A percentile compares a stretch with the other conserved stretches of the same genome.
These are phyloP conservation scores for Turdus rufiventris DNA, from an alignment of 2,113 vertebrate species.

Conservation along the genomic window DNA sequence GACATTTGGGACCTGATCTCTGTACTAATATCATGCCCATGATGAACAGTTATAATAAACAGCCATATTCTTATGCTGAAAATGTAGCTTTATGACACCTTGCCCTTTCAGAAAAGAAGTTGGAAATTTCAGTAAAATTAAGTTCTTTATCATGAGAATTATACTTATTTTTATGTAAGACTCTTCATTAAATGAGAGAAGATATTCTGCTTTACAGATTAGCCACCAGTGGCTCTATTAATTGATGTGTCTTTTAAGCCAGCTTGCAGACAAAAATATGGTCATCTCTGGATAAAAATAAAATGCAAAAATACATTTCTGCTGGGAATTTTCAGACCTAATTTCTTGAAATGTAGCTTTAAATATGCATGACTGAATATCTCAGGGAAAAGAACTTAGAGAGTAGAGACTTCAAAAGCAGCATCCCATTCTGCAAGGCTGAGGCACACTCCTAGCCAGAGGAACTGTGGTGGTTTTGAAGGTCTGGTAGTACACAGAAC, in stretches of 20 bases:
- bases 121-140: not conserved
- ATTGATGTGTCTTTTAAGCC: not conserved
- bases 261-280: not conserved
- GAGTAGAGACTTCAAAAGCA: not conserved
- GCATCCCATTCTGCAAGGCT: not conserved
- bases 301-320: conserved; percentile 1
- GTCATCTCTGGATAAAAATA: conserved; percentile 23
- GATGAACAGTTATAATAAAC: not conserved
- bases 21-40: not conserved
- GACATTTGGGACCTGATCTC: not conserved
- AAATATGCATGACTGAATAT: conserved; percentile 28
- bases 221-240: conserved; percentile 4
- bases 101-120: not conserved
- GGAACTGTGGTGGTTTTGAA: not conserved
- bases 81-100: not conserved
- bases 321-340: conserved; percentile 44
- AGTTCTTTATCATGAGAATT: not conserved
- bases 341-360: conserved; percentile 18
- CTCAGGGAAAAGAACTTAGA: not conserved
- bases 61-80: not conserved
- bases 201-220: not conserved
- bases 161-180: not conserved
- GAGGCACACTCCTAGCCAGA: not conserved
- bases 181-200: not conserved
- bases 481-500: not conserved